phyloP scores from a whole-genome alignment of 1,140 invertebrate species.

The Psilanteris sp. region DNA sequence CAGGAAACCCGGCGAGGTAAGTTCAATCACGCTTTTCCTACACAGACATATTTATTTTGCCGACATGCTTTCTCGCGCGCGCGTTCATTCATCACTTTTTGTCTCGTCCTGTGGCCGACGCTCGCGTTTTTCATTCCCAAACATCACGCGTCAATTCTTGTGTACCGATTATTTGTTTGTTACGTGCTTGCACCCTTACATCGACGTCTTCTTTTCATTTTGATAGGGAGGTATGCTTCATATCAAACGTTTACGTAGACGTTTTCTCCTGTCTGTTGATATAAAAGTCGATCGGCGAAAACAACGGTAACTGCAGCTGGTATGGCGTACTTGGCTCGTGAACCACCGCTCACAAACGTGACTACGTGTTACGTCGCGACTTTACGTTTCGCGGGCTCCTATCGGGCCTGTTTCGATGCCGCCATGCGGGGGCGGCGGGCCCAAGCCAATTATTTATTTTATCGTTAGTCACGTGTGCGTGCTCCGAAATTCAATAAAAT shows the following conservation, averaged over 20 bases:
- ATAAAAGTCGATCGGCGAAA: conserved; percentile 19
- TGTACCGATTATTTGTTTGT: conserved; percentile 16
- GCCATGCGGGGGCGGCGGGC: conserved; percentile 1
- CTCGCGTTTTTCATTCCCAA: background rate
- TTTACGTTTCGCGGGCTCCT: conserved; percentile 1
- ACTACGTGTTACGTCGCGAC: conserved; percentile 2
- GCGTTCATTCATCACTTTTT: conserved; percentile 21
- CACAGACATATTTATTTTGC: conserved; percentile 57
- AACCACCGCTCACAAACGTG: conserved; percentile 16
- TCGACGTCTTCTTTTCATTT: no score
- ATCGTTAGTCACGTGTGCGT: conserved; percentile 27
- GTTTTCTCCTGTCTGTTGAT: conserved; percentile 11
- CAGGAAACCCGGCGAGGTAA: conserved; percentile 90
- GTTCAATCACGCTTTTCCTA: conserved; percentile 63
- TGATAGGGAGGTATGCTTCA: background rate
- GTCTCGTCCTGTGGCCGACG: background rate
- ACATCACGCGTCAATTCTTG: background rate
- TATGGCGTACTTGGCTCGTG: conserved; percentile 63
- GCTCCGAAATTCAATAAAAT: conserved; percentile 7
- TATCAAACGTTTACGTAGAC: background rate
- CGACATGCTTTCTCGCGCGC: conserved; percentile 12
- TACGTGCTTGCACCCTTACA: background rate
- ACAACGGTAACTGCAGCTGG: conserved; percentile 42
- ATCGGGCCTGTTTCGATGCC: no score
- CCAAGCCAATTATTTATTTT: conserved; percentile 9